Evolutionary conservation across 2,797 vertebrate species (phyloP).

Genomic region (Hemitrygon akajei): DNA sequence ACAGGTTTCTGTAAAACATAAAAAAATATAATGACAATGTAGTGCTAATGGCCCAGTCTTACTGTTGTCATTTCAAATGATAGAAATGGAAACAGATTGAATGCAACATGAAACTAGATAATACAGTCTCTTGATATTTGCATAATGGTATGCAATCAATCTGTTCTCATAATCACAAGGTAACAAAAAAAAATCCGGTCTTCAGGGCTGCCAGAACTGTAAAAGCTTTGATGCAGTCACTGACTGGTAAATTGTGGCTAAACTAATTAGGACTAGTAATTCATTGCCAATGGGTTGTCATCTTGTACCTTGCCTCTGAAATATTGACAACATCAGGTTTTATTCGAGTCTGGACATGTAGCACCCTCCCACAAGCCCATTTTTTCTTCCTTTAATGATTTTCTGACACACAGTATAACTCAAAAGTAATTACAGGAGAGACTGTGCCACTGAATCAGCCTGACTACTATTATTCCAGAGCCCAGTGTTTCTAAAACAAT

Average conservation of each 20-base stretch:
- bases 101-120: conserved; percentile 35
- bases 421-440: conserved; percentile 29
- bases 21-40: neutral
- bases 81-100: conserved; percentile 34
- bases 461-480: neutral
- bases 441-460: neutral
- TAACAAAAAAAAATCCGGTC: neutral
- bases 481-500: neutral
- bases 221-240: conserved; percentile 24
- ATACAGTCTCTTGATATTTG: conserved; percentile 24
- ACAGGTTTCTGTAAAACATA: neutral
- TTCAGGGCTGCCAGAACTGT: conserved; percentile 19
- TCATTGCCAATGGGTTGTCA: conserved; percentile 33
- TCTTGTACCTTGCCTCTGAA: conserved; percentile 7
- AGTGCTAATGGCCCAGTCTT: neutral
- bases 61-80: conserved; percentile 19
- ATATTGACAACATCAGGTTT: conserved; percentile 34
- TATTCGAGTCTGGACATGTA: conserved; percentile 9
- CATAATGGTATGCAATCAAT: conserved; percentile 36
- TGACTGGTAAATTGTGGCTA: conserved; percentile 33
- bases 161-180: conserved; percentile 33
- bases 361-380: conserved; percentile 21
- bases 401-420: conserved; percentile 19
- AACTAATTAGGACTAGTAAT: conserved; percentile 5
- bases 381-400: conserved; percentile 31